Conservation (phyloP, 2,797 vertebrate genomes). For the Phataginus tricuspis region DNA sequence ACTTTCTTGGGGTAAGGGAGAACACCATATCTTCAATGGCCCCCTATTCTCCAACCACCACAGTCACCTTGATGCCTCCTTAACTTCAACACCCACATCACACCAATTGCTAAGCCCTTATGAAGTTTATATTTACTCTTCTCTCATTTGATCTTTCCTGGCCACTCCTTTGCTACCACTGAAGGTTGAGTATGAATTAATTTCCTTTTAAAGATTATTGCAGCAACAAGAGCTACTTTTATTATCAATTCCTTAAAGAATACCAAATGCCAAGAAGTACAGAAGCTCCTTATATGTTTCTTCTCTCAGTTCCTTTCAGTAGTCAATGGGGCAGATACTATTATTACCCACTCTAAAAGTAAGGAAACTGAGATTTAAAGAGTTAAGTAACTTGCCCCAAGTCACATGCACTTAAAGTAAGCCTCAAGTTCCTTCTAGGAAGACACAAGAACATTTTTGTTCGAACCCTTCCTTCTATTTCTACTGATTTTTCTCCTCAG, state of each 20-base stretch:
- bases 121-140: background rate
- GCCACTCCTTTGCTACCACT: conserved; percentile 8
- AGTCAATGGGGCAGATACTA: background rate
- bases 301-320: background rate
- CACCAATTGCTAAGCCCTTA: background rate
- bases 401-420: background rate
- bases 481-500: background rate
- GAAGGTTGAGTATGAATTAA: conserved; percentile 23
- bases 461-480: background rate
- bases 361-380: conserved; percentile 1
- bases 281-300: background rate
- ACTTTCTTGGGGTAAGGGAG: background rate
- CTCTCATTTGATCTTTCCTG: background rate
- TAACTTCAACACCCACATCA: background rate
- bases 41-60: background rate
- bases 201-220: conserved; percentile 36
- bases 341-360: background rate
- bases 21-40: background rate
- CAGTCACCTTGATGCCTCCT: background rate
- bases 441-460: background rate
- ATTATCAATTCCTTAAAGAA: background rate
- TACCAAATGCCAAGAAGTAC: background rate
- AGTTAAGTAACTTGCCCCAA: background rate
- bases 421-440: conserved; percentile 23
- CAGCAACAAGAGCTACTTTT: background rate